Evolutionary conservation across 2,888 invertebrate genomes (phyloP).

Genomic region (Perizoma flavofasciatum): DNA sequence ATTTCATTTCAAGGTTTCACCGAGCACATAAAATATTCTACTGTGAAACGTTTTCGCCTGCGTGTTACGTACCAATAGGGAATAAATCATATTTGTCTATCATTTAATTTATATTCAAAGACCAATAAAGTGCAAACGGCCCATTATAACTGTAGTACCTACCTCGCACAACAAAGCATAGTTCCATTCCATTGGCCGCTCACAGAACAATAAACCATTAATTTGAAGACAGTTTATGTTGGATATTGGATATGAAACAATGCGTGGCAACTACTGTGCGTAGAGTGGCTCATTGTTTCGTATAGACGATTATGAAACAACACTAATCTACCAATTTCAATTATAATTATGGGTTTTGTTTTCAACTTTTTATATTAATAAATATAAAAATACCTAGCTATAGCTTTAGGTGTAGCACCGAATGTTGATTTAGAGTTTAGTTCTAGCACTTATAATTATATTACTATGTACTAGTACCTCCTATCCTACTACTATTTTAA

Average conservation of each 20-base stretch:
- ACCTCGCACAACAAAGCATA: constrained; percentile 50
- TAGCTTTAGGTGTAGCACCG: too few species aligned
- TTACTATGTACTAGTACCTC: too few species aligned
- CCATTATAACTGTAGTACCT: constrained; percentile 44
- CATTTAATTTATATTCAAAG: constrained; percentile 12
- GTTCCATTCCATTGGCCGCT: constrained; percentile 67
- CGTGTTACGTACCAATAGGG: background rate
- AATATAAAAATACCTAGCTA: too few species aligned
- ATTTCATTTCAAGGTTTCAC: too few species aligned
- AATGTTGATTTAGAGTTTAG: too few species aligned
- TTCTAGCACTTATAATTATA: too few species aligned
- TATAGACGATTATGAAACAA: constrained; percentile 12
- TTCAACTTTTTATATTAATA: too few species aligned
- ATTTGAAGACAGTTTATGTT: constrained; percentile 64
- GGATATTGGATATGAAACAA: constrained; percentile 50
- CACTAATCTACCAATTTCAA: too few species aligned
- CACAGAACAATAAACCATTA: constrained; percentile 62
- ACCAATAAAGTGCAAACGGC: constrained; percentile 19
- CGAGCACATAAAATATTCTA: too few species aligned
- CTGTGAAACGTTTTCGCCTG: background rate
- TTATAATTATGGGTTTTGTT: too few species aligned
- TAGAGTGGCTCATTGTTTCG: constrained; percentile 36
- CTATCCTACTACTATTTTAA: too few species aligned
- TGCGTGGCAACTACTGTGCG: constrained; percentile 50
- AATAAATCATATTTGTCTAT: background rate